Evolutionary conservation across 1,140 invertebrate genomes (phyloP).

Genomic region (Holotrichia oblita): DNA sequence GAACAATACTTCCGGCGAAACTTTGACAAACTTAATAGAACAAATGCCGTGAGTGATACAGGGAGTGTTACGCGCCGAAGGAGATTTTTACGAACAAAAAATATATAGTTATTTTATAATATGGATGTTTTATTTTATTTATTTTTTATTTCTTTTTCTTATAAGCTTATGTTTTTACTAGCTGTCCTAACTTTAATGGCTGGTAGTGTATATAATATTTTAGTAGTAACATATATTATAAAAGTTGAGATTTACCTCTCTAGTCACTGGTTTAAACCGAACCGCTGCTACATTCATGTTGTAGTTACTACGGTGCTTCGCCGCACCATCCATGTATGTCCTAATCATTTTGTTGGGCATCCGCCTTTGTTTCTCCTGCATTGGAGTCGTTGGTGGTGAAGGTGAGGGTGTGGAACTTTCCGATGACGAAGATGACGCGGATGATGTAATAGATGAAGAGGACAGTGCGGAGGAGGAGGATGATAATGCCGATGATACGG

Average conservation of each 20-base stretch:
- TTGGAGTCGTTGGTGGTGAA: conserved; percentile 54
- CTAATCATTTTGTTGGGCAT: conserved; percentile 46
- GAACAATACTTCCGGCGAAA: too few relatives aligned
- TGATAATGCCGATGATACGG: conserved; percentile 47
- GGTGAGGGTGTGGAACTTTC: conserved; percentile 51
- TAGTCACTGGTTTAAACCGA: conserved; percentile 53
- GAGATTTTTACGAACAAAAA: too few relatives aligned
- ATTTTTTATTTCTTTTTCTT: too few relatives aligned
- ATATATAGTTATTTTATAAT: too few relatives aligned
- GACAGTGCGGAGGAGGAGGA: conserved; percentile 47
- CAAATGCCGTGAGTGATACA: too few relatives aligned
- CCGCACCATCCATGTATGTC: conserved; percentile 47
- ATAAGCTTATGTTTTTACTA: too few relatives aligned
- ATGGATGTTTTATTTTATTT: too few relatives aligned
- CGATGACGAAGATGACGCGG: conserved; percentile 47
- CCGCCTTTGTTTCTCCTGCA: conserved; percentile 54
- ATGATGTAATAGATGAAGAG: conserved; percentile 48
- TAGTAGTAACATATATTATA: too few relatives aligned
- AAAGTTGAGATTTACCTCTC: conserved; percentile 52
- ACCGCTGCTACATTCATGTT: conserved; percentile 49
- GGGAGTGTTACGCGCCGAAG: too few relatives aligned
- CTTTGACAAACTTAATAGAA: too few relatives aligned
- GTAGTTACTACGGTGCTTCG: conserved; percentile 52
- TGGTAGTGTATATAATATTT: too few relatives aligned
- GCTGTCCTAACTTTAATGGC: too few relatives aligned